Evolutionary conservation across 2,113 vertebrate genomes (phyloP), one percentile per base, ranked within the genome.

Genomic region (Zosterops hypoxanthus): DNA sequence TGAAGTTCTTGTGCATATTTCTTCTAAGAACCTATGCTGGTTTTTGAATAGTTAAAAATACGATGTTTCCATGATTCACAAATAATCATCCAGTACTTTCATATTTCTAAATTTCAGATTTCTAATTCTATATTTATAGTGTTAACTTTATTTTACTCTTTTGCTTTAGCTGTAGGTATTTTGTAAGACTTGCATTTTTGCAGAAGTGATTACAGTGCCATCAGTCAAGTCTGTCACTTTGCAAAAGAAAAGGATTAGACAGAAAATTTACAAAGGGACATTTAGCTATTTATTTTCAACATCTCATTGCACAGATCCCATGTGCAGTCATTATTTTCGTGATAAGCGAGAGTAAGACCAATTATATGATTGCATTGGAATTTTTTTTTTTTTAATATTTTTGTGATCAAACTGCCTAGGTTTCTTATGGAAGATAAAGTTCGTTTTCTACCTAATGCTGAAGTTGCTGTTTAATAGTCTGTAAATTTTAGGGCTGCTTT

Each of bases 381-480:
- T 46, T 88, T 4, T 29, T 1, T 12, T 13, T 55, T 61, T 52
- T n/a, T 5, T 11, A 0, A n/a, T 61, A 78, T 68, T 82, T 90
- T 71, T 85, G 6, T 24, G 20, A 52, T 47, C 44, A 90, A 83
- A 55, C 31, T 76, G 18, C 52, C 28, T 75, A 64, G 42, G 29
- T 57, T 84, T 68, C 63, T 56, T 70, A 39, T 2, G 20, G 80
- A 77, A 79, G 49, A 80, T 63, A 46, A 83, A 11, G 9, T 83
- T 70, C 1, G 1, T 79, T 87, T 92, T 61, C 76, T 75, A 8
- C 56, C 65, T 75, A 24, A 83, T 75, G 28, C 79, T 86, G 31
- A 88, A 77, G 31, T 88, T 93, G 70, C 65, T 93, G 72, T 94
- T 92, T 64, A 73, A 24, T 64, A 88, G 61, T 77, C 60, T 97